Evolutionary conservation across 2,797 vertebrate genomes (phyloP).

Genomic region (Amniataba percoides): DNA sequence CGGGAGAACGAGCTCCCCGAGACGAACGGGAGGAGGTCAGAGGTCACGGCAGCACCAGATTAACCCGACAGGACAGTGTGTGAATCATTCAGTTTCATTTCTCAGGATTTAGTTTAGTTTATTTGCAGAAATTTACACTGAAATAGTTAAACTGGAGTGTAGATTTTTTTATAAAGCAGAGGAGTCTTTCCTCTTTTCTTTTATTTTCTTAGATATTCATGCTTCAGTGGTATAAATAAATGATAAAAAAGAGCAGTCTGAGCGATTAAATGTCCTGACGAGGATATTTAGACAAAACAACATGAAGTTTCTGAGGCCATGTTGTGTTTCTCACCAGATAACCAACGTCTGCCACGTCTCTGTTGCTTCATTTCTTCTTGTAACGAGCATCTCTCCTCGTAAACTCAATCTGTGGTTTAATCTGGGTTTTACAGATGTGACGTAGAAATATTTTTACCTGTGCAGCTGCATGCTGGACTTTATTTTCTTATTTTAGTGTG

Average conservation of each 20-base stretch:
- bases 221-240: neutral
- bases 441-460: neutral
- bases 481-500: neutral
- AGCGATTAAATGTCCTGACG: neutral
- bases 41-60: constrained; percentile 17
- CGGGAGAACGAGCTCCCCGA: neutral
- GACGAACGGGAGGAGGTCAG: constrained; percentile 33
- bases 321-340: no score
- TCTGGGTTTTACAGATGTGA: neutral
- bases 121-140: no score
- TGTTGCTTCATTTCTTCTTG: neutral
- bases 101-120: neutral
- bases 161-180: neutral
- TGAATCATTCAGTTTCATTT: constrained; percentile 28
- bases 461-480: neutral
- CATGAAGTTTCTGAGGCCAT: neutral
- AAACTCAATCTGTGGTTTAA: neutral
- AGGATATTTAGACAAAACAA: neutral
- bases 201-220: neutral
- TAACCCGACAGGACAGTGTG: neutral
- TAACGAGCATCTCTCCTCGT: neutral
- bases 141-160: neutral
- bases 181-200: neutral
- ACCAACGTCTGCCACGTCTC: neutral
- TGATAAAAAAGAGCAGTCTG: neutral